These are phyloP conservation scores for Poecilia velifera DNA, from an alignment of 2,797 vertebrate genomes.

Conservation along the genomic window DNA sequence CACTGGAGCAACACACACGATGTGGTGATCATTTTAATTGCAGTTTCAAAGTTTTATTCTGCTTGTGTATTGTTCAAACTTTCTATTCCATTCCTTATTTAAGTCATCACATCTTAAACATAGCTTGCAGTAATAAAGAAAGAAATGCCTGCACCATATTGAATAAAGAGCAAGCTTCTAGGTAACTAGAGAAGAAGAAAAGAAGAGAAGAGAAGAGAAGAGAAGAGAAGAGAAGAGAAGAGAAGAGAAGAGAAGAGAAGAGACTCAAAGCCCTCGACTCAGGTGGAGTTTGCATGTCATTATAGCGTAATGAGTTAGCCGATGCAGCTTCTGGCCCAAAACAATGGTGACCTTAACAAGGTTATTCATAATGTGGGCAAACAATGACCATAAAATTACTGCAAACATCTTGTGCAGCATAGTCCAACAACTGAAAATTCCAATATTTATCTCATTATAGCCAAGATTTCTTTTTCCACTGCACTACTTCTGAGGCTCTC, in stretches of 20 bases:
- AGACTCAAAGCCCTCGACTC: slow-evolving; percentile 16
- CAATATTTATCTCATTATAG: slow-evolving; percentile 73
- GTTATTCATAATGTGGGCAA: slow-evolving; percentile 61
- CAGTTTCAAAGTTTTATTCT: not conserved
- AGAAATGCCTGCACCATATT: not conserved
- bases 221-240: slow-evolving; percentile 9
- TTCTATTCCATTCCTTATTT: slow-evolving; percentile 29
- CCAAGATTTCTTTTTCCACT: not conserved
- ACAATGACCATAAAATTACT: slow-evolving; percentile 61
- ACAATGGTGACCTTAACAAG: slow-evolving; percentile 41
- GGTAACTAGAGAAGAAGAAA: not conserved
- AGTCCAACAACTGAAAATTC: slow-evolving; percentile 56
- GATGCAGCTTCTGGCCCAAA: slow-evolving; percentile 24
- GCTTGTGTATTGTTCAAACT: slow-evolving; percentile 24
- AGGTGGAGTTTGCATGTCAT: slow-evolving; percentile 51
- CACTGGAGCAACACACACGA: not conserved
- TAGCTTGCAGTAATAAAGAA: not conserved
- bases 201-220: slow-evolving; percentile 18
- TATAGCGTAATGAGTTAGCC: slow-evolving; percentile 26
- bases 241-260: slow-evolving; percentile 14
- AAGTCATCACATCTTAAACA: slow-evolving; percentile 7
- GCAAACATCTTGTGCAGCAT: slow-evolving; percentile 62
- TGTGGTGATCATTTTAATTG: not conserved
- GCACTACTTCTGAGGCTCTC: not conserved
- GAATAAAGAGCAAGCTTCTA: not conserved